These are phyloP conservation scores for Papilio dardanus DNA, from an alignment of 1,140 invertebrate genomes.

Conservation along the genomic window DNA sequence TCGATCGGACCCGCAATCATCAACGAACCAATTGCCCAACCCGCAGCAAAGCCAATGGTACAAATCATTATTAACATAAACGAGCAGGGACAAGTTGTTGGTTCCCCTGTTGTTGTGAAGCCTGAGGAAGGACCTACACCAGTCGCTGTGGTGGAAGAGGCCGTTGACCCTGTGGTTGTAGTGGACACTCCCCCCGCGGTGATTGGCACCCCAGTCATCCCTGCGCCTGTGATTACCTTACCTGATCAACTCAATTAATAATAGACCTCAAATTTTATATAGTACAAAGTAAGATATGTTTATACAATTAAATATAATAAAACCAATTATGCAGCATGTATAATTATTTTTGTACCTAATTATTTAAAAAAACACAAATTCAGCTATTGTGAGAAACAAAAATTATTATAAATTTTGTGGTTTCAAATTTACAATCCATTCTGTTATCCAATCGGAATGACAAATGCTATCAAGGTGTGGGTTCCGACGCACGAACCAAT, in stretches of 20 bases:
- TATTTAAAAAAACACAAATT: background rate
- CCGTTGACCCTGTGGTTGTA: constrained; percentile 5
- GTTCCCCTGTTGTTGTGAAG: constrained; percentile 27
- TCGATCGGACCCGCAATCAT: constrained; percentile 39
- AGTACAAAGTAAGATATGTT: background rate
- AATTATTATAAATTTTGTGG: background rate
- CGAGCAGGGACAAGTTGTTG: constrained; percentile 26
- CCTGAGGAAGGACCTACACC: constrained; percentile 22
- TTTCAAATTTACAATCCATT: background rate
- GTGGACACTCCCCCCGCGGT: constrained; percentile 15
- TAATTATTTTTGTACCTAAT: background rate
- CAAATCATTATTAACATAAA: constrained; percentile 52
- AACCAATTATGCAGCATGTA: background rate
- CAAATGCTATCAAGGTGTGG: background rate
- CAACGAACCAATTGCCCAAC: constrained; percentile 31
- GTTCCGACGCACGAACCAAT: background rate
- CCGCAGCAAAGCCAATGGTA: constrained; percentile 38
- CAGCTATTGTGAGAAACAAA: background rate
- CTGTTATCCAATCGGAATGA: background rate
- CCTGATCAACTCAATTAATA: constrained; percentile 22
- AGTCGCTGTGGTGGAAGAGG: background rate
- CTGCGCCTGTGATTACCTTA: constrained; percentile 3
- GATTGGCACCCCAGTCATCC: constrained; percentile 17
- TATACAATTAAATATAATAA: background rate
- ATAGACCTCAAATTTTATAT: background rate